Evolutionary conservation across 2,113 vertebrate species (phyloP), one percentile per base, ranked within the genome.

Genomic region (Okapia johnstoni): DNA sequence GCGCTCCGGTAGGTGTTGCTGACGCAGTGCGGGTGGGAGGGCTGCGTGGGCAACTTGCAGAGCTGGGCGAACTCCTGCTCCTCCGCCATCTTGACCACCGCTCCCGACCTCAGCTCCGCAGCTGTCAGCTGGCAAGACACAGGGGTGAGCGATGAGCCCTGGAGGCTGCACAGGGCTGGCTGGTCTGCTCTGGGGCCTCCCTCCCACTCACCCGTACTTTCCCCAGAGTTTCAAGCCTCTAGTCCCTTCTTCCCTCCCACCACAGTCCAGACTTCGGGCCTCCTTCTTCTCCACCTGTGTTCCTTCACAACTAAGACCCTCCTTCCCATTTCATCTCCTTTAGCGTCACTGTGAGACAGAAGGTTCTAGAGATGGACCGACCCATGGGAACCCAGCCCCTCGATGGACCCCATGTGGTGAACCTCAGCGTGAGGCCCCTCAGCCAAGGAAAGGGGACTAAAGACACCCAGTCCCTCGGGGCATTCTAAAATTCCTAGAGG

Each of bases 1-100:
- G 98, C 96, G 23, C 99, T 99, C 28, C 98, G 99, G 98, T 99
- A 99, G 2, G 98, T 99, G 97, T 98, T 99, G 95, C 99, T 99
- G 97, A 98, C 95, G 30, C 96, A 98, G 90, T 99, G 99, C 46
- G 98, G 96, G 4, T 98, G 91, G 0, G 99, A 94, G 10, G 98
- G 97, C 50, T 98, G 98, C 0, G 97, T 92, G 0, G 95, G 94
- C 92, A 98, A 98, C 95, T 98, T 98, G 96, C 96, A 97, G 46
- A 98, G 76, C 55, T 98, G 98, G 79, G 97, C 96, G 90, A 98
- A 95, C 89, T 99, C 98, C 97, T 98, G 98, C 36, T 99, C 99
- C 95, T 99, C 99, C 13, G 99, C 99, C 99, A 99, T 99, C 92
- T 97, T 98, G 96, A 96, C 96, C 90, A 81, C 88, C 70, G 96